These are phyloP conservation scores for Adoxophyes honmai DNA, from an alignment of 1,140 invertebrate genomes.

Conservation along the genomic window DNA sequence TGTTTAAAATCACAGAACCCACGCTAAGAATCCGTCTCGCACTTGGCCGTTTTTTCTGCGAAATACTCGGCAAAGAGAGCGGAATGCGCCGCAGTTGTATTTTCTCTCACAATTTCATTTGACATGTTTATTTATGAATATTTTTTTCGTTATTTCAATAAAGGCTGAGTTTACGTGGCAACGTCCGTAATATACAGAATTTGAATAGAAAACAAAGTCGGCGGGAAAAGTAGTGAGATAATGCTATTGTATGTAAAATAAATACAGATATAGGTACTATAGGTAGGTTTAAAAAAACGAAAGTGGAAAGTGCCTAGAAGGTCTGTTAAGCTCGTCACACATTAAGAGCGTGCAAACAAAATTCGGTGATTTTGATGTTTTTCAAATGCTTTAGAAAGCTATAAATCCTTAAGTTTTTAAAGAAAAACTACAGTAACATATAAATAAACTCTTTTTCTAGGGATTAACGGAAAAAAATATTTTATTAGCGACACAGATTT, in stretches of 20 bases:
- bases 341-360: too few relatives aligned
- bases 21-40: neutral
- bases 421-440: too few relatives aligned
- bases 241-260: too few relatives aligned
- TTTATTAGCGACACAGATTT: too few relatives aligned
- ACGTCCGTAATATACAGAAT: neutral
- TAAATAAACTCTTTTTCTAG: too few relatives aligned
- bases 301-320: too few relatives aligned
- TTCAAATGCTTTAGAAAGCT: too few relatives aligned
- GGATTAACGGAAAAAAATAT: too few relatives aligned
- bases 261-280: neutral
- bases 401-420: too few relatives aligned
- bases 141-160: slow-evolving; percentile 9
- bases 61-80: neutral
- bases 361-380: too few relatives aligned
- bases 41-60: neutral
- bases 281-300: neutral
- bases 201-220: neutral
- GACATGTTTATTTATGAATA: slow-evolving; percentile 14
- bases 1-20: neutral
- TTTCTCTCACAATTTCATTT: slow-evolving; percentile 5
- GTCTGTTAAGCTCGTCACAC: too few relatives aligned
- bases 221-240: neutral
- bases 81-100: neutral
- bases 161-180: neutral